Evolutionary conservation across 2,113 vertebrate genomes (phyloP).

Genomic region (Chaetops frenatus): DNA sequence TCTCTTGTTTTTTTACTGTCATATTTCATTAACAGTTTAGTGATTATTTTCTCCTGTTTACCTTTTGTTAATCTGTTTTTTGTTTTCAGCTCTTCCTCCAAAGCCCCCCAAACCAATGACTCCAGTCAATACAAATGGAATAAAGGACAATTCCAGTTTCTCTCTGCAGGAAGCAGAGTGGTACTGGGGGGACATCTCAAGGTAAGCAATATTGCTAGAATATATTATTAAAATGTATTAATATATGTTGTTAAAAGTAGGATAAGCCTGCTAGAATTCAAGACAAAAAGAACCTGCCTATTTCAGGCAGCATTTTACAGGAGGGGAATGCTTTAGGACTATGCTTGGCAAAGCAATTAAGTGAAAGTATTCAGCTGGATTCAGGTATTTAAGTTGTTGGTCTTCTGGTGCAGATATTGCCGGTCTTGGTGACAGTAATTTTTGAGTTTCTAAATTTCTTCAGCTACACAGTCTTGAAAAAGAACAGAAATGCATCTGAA

Average conservation of each 20-base stretch:
- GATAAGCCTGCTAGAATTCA: not conserved
- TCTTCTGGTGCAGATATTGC: not conserved
- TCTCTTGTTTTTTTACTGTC: not conserved
- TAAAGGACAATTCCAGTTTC: slow-evolving; percentile 74
- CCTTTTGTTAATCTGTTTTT: slow-evolving; percentile 6
- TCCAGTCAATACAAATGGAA: slow-evolving; percentile 78
- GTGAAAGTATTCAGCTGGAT: not conserved
- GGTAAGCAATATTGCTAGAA: slow-evolving; percentile 73
- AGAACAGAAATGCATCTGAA: not conserved
- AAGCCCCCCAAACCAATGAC: slow-evolving; percentile 86
- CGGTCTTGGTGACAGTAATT: not conserved
- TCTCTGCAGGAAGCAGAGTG: slow-evolving; percentile 89
- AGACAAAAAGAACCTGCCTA: not conserved
- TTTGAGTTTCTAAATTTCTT: not conserved
- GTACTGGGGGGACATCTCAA: slow-evolving; percentile 96
- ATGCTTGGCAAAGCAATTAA: not conserved
- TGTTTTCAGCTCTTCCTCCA: slow-evolving; percentile 86
- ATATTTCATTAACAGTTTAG: not conserved
- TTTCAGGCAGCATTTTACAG: not conserved
- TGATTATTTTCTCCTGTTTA: not conserved
- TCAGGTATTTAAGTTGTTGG: not conserved
- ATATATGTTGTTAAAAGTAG: not conserved
- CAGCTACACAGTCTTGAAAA: not conserved
- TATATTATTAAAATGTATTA: not conserved
- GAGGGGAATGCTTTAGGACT: not conserved